Conservation (phyloP, 2,888 invertebrate species). For the Acleris holmiana region DNA sequence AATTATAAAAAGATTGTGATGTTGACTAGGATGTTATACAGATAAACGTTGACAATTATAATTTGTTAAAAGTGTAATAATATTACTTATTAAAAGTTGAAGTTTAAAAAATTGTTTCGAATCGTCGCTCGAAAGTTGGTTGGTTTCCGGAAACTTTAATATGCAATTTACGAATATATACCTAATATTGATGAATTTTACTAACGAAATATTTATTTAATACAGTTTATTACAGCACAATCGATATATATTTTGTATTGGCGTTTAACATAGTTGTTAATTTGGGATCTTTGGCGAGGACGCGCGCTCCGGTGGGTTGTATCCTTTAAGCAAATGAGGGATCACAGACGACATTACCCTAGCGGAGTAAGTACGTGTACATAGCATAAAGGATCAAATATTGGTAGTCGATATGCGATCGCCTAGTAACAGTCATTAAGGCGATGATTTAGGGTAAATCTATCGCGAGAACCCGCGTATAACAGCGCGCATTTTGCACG, state of each 20-base stretch:
- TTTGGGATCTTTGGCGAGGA: conserved; percentile 28
- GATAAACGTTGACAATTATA: conserved; percentile 73
- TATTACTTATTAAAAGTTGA: conserved; percentile 62
- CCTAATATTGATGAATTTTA: conserved; percentile 34
- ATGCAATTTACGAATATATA: conserved; percentile 35
- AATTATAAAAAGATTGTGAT: conserved; percentile 79
- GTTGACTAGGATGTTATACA: conserved; percentile 75
- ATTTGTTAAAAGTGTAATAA: conserved; percentile 74
- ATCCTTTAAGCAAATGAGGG: conserved; percentile 73
- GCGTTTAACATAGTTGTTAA: conserved; percentile 37
- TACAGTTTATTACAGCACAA: conserved; percentile 37
- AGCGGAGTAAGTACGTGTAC: conserved; percentile 66
- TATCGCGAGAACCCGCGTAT: conserved; percentile 15
- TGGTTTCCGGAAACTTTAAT: conserved; percentile 26
- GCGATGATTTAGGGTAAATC: conserved; percentile 30
- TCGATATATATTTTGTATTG: conserved; percentile 38
- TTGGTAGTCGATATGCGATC: conserved; percentile 59
- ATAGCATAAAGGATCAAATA: conserved; percentile 70
- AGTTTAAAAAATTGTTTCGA: conserved; percentile 49
- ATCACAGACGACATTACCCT: conserved; percentile 68
- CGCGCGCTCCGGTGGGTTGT: conserved; percentile 36
- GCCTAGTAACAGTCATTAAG: conserved; percentile 38
- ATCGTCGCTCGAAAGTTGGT: conserved; percentile 36
- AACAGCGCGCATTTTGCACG: conserved; percentile 18
- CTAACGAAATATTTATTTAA: conserved; percentile 31